Percentiles rank a stretch among this genome's conserved stretches.
phyloP scores from a whole-genome alignment of 2,113 vertebrate genomes.

The Microcebus murinus region DNA sequence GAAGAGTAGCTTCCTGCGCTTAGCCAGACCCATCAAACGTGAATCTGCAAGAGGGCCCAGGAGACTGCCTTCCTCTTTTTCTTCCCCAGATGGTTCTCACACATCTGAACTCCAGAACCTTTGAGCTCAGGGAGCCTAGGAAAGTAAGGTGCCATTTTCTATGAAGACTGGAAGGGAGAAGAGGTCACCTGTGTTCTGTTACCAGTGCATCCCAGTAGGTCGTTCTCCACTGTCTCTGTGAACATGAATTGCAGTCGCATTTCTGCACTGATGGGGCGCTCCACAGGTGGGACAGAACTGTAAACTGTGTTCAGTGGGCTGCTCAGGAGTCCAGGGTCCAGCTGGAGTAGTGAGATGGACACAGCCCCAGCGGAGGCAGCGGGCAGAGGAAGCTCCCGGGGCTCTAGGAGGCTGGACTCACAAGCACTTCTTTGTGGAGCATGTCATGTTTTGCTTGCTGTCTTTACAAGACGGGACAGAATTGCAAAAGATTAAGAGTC shows the following conservation, averaged over 20 bases:
- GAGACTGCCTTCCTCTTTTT: too few species aligned
- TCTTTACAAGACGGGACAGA: neutral
- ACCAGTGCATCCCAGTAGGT: neutral
- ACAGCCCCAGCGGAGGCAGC: neutral
- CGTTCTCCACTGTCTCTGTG: neutral
- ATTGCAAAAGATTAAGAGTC: neutral
- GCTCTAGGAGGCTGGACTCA: neutral
- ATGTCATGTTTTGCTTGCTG: neutral
- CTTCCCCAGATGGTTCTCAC: too few species aligned
- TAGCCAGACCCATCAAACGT: accelerated
- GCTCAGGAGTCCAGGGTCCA: neutral
- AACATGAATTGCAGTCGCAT: neutral
- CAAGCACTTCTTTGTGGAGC: neutral
- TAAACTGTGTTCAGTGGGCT: neutral
- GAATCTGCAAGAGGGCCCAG: neutral
- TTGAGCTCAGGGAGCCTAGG: neutral
- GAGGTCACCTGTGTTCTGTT: neutral
- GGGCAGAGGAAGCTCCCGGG: neutral
- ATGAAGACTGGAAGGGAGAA: neutral
- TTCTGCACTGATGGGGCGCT: neutral
- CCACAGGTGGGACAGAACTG: neutral
- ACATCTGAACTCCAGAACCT: neutral
- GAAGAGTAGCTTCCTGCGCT: neutral
- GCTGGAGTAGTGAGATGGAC: neutral
- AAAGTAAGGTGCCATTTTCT: too few species aligned